Evolutionary conservation across 2,888 invertebrate species (phyloP), one percentile per base, ranked within the genome.

Genomic region (Orchestes rusci): DNA sequence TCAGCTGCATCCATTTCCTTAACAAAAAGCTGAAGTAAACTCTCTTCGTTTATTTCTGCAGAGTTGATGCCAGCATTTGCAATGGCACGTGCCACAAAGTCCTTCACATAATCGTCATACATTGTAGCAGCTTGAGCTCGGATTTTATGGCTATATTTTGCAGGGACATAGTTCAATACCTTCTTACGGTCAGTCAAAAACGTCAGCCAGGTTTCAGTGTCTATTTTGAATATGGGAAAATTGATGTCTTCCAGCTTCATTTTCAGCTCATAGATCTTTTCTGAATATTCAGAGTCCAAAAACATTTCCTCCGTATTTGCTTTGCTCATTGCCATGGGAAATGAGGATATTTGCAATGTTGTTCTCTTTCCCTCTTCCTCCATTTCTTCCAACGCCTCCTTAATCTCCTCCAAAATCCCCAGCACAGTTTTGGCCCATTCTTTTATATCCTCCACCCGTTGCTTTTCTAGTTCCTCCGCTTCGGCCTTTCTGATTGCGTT

Each of bases 81-180:
- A 3, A 75, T 63, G 40, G 68, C 69, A 45, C 65, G 55, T 16
- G 63, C 65, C 1, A 73, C 75, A 56, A 73, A 73, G 43, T 67
- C 57, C 55, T 71, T 70, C 3, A 74, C 73, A 37, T 74, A 55
- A 16, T 66, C 57, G 38, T 77, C 76, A 18, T 62, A 57, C 28
- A 61, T 60, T 7, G 59, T 61, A 1, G 63, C 60, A 2, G 64
- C 61, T 52, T 60, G 59, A 2, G 59, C 36, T 34, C 46, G 19
- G 13, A 37, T 8, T 51, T 53, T 56, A 49, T 45, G 42, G 53
- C 48, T 66, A 52, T 41, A 54, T 16, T 53, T 32, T 7, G 49
- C 36, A 2, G 60, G 63, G 8, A 60, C 23, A 42, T 55, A 56
- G 2, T 32, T 23, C 10, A 56, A 43, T 8, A 61, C 39, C 39